Percentiles rank a stretch among this genome's conserved stretches.
phyloP scores from a whole-genome alignment of 2,888 invertebrate species.

The Xanthia togata region DNA sequence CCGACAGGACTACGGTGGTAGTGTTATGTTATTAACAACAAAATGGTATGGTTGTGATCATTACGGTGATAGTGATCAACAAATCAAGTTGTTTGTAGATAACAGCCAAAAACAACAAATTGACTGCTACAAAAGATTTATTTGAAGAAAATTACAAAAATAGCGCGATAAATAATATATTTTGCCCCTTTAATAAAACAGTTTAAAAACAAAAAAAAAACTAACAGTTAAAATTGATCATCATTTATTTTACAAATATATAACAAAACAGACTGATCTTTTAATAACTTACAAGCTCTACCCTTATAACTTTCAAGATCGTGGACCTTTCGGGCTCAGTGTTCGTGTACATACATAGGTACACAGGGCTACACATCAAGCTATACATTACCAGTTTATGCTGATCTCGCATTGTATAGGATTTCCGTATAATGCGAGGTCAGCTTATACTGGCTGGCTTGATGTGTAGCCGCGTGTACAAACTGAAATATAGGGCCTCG shows the following conservation, averaged over 20 bases:
- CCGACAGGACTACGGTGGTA: too few relatives aligned
- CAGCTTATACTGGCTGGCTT: too few relatives aligned
- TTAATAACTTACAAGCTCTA: not conserved
- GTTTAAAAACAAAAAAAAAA: not conserved
- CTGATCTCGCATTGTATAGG: too few relatives aligned
- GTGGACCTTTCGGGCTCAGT: not conserved
- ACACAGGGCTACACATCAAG: too few relatives aligned
- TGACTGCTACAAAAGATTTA: slow-evolving; percentile 9
- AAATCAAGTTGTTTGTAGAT: too few relatives aligned
- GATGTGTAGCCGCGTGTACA: too few relatives aligned
- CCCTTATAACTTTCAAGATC: not conserved
- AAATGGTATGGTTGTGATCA: not conserved
- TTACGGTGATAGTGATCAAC: not conserved
- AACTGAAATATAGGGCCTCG: too few relatives aligned
- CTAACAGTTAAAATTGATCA: not conserved
- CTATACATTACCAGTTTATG: too few relatives aligned
- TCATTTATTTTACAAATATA: slow-evolving; percentile 11
- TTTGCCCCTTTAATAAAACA: not conserved
- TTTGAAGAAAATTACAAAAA: slow-evolving; percentile 5
- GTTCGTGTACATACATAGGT: not conserved
- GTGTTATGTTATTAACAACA: not conserved
- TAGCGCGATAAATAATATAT: not conserved
- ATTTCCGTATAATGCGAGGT: too few relatives aligned
- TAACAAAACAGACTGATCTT: slow-evolving; percentile 8
- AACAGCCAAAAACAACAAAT: not conserved